A percentile compares a stretch with the other conserved stretches of the same genome.
phyloP scores from a whole-genome alignment of 1,140 invertebrate species.

The Pomphorhynchus laevis region DNA sequence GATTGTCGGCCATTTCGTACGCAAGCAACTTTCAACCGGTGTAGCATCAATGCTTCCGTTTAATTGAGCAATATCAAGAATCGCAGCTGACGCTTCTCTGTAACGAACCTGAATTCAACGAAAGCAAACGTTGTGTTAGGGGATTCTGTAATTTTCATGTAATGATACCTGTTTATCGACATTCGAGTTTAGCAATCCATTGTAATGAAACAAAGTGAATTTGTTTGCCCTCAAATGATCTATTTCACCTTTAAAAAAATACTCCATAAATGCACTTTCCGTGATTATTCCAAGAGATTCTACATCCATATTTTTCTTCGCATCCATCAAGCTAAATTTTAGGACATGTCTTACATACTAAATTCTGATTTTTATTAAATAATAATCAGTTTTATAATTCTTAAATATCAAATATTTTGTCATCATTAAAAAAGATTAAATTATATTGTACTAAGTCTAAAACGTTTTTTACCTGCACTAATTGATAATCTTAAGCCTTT shows the following conservation, averaged over 20 bases:
- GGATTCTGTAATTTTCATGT: conserved; percentile 6
- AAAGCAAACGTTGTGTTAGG: too few species aligned
- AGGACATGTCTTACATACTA: too few species aligned
- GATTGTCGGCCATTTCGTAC: conserved; percentile 45
- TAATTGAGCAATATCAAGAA: conserved; percentile 37
- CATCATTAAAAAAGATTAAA: too few species aligned
- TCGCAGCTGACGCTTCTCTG: conserved; percentile 35
- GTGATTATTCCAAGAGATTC: conserved; percentile 60
- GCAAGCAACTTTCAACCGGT: conserved; percentile 51
- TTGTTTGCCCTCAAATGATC: conserved; percentile 28
- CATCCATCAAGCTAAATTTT: too few species aligned
- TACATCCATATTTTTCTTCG: too few species aligned
- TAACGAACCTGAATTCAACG: conserved; percentile 39
- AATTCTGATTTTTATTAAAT: too few species aligned
- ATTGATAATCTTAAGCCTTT: too few species aligned
- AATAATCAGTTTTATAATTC: too few species aligned
- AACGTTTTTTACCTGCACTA: too few species aligned
- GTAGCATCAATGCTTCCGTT: conserved; percentile 33
- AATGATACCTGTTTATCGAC: conserved; percentile 29
- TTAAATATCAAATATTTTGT: too few species aligned
- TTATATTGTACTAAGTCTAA: too few species aligned
- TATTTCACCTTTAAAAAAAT: conserved; percentile 30
- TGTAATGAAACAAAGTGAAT: conserved; percentile 53
- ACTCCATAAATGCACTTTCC: conserved; percentile 52
- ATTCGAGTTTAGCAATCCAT: conserved; percentile 44